Percentiles rank a stretch among this genome's conserved stretches.
phyloP scores from a whole-genome alignment of 2,113 vertebrate genomes.

The Aegotheles bennettii region DNA sequence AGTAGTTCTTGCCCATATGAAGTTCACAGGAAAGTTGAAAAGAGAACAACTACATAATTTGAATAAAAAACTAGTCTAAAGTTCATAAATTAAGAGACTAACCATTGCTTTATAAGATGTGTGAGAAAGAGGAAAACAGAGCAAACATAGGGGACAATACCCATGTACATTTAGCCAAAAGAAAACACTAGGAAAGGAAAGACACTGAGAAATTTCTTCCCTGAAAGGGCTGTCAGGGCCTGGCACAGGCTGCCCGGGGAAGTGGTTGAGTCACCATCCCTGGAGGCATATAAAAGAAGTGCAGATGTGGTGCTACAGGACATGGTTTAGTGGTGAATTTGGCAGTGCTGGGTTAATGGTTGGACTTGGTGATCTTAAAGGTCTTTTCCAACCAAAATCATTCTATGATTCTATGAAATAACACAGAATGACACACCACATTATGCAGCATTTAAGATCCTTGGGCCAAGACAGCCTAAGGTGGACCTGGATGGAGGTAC shows the following conservation, averaged over 20 bases:
- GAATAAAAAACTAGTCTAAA: not conserved
- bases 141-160: not conserved
- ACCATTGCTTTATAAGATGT: fast-evolving
- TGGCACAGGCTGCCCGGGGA: too few species aligned
- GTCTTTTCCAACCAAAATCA: too few species aligned
- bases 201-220: not conserved
- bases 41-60: not conserved
- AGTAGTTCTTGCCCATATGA: not conserved
- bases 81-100: not conserved
- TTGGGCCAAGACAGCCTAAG: not conserved
- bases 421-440: not conserved
- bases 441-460: not conserved
- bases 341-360: too few species aligned
- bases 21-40: not conserved
- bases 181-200: not conserved
- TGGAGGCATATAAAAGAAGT: too few species aligned
- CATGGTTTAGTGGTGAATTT: too few species aligned
- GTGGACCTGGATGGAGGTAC: not conserved
- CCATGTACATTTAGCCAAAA: too few species aligned
- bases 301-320: too few species aligned
- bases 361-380: too few species aligned
- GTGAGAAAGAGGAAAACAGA: not conserved
- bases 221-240: too few species aligned
- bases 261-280: too few species aligned
- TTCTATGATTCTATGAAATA: not conserved